Percentiles rank a stretch among this genome's conserved stretches.
These are phyloP conservation scores for Megalopta genalis DNA, from an alignment of 1,140 invertebrate species.

Conservation along the genomic window DNA sequence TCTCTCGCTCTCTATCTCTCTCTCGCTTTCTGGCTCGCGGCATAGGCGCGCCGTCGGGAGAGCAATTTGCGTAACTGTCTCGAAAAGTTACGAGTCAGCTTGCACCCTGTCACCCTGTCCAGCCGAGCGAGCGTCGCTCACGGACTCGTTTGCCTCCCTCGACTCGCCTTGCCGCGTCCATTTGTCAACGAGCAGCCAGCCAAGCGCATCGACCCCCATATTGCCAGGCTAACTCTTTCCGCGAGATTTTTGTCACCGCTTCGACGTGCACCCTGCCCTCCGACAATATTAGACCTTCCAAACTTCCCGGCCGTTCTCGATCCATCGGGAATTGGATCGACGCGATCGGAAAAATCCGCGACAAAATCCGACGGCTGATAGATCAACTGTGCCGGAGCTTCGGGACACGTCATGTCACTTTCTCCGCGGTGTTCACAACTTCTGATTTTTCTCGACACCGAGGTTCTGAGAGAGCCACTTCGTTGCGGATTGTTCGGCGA, in stretches of 20 bases:
- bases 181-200: conserved; percentile 16
- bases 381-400: not conserved
- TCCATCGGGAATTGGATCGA: not conserved
- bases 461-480: too few relatives aligned
- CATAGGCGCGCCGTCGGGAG: conserved; percentile 23
- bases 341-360: too few relatives aligned
- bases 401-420: too few relatives aligned
- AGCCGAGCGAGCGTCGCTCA: not conserved
- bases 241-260: not conserved
- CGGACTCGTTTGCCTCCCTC: not conserved
- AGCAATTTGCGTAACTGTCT: conserved; percentile 38
- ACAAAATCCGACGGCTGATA: not conserved
- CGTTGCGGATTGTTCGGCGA: too few relatives aligned
- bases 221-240: not conserved
- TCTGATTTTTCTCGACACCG: too few relatives aligned
- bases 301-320: not conserved
- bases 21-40: not conserved
- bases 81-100: conserved; percentile 45
- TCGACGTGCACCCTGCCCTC: not conserved
- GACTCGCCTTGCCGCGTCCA: conserved; percentile 2
- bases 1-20: too few relatives aligned
- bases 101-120: conserved; percentile 32
- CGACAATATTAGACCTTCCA: not conserved
- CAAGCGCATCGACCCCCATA: not conserved
- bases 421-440: too few relatives aligned